phyloP scores from a whole-genome alignment of 2,888 invertebrate species.

The Campoplex capitator region DNA sequence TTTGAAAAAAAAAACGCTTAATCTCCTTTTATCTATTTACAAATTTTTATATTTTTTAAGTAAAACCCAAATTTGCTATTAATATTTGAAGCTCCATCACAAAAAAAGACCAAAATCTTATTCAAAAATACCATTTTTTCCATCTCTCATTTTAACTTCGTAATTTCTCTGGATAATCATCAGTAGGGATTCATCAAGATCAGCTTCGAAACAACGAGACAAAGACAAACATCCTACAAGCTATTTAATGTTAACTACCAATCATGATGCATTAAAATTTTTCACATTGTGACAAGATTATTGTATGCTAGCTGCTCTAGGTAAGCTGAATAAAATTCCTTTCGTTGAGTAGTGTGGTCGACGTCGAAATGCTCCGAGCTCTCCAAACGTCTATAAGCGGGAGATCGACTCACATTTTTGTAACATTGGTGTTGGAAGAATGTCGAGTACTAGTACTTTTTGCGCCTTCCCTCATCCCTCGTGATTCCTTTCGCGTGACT shows the following conservation, averaged over 20 bases:
- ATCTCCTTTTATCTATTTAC: neutral
- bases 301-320: constrained; percentile 22
- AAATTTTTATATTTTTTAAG: neutral
- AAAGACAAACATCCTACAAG: constrained; percentile 18
- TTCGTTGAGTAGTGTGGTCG: constrained; percentile 24
- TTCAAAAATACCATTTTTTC: neutral
- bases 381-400: constrained; percentile 30
- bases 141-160: neutral
- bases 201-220: neutral
- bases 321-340: constrained; percentile 48
- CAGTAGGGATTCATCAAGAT: neutral
- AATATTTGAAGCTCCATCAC: neutral
- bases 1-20: neutral
- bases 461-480: neutral
- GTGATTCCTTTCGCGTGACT: constrained; percentile 60
- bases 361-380: constrained; percentile 40
- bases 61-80: neutral
- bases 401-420: constrained; percentile 58
- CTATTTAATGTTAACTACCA: neutral
- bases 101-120: neutral
- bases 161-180: neutral
- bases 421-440: constrained; percentile 30
- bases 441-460: constrained; percentile 48
- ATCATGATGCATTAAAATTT: neutral
- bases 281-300: constrained; percentile 13